Evolutionary conservation across 2,888 invertebrate genomes (phyloP), one percentile per base, ranked within the genome.

Genomic region (Sinopyrophorus schimmeli): DNA sequence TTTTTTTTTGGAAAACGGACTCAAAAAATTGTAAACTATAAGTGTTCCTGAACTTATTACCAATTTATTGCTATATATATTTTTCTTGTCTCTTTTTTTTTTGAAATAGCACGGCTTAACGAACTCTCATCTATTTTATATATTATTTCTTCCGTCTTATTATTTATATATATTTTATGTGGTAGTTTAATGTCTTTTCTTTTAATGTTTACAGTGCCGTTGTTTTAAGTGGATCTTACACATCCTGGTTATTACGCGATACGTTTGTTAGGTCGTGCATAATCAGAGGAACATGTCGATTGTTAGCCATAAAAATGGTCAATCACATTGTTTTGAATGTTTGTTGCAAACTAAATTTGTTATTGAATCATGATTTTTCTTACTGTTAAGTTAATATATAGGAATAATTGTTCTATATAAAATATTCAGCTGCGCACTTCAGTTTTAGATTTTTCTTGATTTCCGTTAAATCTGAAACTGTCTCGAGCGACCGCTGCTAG

Each of bases 321-420:
- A 40, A 57, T 55, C 53, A 59, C 58, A 57, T 47, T 39, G 44
- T 52, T 65, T 58, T 59, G 10, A 62, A 58, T 55, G 56, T 62
- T 64, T 68, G 66, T 67, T 68, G 61, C 65, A 63, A 65, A 63
- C 43, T 61, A 59, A 61, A 63, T 65, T 67, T 64, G 63, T 64
- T 66, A 66, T 60, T 56, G 56, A 61, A 65, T 58, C 62, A 58
- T 49, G 47, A 66, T 60, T 64, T 69, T 67, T 66, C 63, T 66
- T 68, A 68, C 66, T 65, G 68, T 71, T 71, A 70, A 70, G 69
- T 71, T 71, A n/a, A 68, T 68, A 66, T 65, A 60, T 60, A 69
- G 67, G 64, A 64, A 66, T 65, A 65, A 66, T 65, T 61, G 65
- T 69, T 67, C 68, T 70, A 69, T 71, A 70, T 69, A 71, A 66